Percentiles rank a stretch among this genome's conserved stretches.
Conservation (phyloP, 2,113 vertebrate genomes). For the Glaucomys volans region DNA sequence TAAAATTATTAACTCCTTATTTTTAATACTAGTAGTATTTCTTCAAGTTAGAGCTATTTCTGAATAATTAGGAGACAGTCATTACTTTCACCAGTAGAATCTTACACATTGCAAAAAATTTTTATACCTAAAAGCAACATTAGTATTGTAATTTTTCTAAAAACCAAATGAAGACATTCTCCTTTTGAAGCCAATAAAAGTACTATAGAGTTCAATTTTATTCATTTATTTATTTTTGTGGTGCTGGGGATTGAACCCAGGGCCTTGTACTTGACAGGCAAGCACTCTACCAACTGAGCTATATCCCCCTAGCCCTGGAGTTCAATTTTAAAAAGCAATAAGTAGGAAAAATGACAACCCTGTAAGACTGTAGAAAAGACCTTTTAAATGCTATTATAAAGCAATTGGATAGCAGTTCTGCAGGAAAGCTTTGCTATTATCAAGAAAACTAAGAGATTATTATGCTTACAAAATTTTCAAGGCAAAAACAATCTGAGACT, state of each 20-base stretch:
- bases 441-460: neutral
- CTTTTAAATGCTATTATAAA: conserved; percentile 20
- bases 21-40: conserved; percentile 48
- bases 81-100: conserved; percentile 35
- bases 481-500: neutral
- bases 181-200: conserved; percentile 4
- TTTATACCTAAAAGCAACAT: conserved; percentile 6
- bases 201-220: neutral
- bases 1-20: conserved; percentile 7
- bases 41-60: neutral
- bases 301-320: too few species aligned
- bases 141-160: neutral
- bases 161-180: neutral
- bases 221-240: too few species aligned
- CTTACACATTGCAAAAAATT: conserved; percentile 38
- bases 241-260: too few species aligned
- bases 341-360: conserved; percentile 3
- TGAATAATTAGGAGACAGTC: conserved; percentile 2
- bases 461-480: neutral
- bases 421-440: neutral
- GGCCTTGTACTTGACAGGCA: too few species aligned
- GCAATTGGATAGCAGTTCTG: neutral
- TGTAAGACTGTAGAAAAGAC: neutral
- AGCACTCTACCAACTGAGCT: too few species aligned
- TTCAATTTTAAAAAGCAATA: neutral